phyloP scores from a whole-genome alignment of 2,888 invertebrate species.

The Cyclophora punctaria region DNA sequence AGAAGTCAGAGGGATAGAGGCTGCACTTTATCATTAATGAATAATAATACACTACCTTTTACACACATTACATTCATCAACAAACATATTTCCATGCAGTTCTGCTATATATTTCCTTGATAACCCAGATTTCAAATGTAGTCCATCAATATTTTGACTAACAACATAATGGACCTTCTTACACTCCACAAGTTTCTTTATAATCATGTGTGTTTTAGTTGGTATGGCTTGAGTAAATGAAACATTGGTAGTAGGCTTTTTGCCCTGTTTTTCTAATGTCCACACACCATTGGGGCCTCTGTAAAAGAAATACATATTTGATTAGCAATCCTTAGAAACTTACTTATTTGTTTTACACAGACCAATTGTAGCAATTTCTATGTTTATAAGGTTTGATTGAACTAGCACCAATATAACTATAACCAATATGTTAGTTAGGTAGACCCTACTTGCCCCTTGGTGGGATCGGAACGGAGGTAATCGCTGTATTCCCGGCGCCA shows the following conservation, averaged over 20 bases:
- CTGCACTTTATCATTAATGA: too few relatives aligned
- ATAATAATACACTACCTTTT: conserved; percentile 72
- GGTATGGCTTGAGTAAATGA: conserved; percentile 94
- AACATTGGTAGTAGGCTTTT: conserved; percentile 86
- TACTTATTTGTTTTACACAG: too few relatives aligned
- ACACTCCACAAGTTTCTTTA: conserved; percentile 84
- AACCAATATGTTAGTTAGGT: too few relatives aligned
- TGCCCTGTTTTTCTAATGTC: conserved; percentile 94
- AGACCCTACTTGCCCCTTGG: too few relatives aligned
- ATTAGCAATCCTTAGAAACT: too few relatives aligned
- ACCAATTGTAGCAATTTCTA: too few relatives aligned
- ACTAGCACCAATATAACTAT: too few relatives aligned
- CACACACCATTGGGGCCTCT: conserved; percentile 96
- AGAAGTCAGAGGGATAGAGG: too few relatives aligned
- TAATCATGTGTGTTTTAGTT: conserved; percentile 94
- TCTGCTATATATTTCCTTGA: conserved; percentile 88
- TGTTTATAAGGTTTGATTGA: too few relatives aligned
- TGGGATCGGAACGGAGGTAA: too few relatives aligned
- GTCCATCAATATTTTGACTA: conserved; percentile 98
- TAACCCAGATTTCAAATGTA: conserved; percentile 94
- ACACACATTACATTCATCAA: conserved; percentile 94
- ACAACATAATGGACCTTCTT: conserved; percentile 86
- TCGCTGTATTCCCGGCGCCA: too few relatives aligned
- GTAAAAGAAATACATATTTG: conserved; percentile 10
- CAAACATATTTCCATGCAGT: conserved; percentile 98